These are phyloP conservation scores for Tamandua tetradactyla DNA, from an alignment of 2,797 vertebrate species.

Conservation along the genomic window DNA sequence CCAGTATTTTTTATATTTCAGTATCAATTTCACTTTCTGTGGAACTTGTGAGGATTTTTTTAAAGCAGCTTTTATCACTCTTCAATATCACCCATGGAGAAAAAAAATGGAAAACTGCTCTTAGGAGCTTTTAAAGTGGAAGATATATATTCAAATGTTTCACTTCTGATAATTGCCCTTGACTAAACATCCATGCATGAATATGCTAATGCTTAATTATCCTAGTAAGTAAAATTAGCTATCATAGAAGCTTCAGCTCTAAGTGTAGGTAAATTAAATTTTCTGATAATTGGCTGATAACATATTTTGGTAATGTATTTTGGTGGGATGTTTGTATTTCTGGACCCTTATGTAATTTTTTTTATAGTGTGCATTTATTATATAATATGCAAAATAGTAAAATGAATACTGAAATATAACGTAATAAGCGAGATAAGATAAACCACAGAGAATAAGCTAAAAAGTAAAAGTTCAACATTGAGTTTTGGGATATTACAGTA, in stretches of 20 bases:
- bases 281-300: too few species aligned
- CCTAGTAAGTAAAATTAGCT: constrained; percentile 66
- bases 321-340: too few species aligned
- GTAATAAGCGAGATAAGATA: not conserved
- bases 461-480: constrained; percentile 3
- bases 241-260: not conserved
- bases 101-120: not conserved
- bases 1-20: constrained; percentile 55
- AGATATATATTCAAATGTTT: constrained; percentile 31
- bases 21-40: constrained; percentile 71
- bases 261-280: too few species aligned
- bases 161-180: constrained; percentile 52
- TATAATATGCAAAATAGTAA: not conserved
- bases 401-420: not conserved
- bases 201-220: constrained; percentile 73
- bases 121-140: not conserved
- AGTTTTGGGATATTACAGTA: not conserved
- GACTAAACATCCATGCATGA: constrained; percentile 69
- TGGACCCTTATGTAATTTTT: too few species aligned
- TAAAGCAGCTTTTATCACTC: not conserved
- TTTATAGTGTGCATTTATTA: not conserved
- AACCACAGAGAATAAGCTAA: not conserved
- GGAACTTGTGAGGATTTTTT: not conserved
- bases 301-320: too few species aligned
- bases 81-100: not conserved